Base-by-base conservation (phyloP, 2,797 vertebrate genomes). In the Chiroxiphia lanceolata region DNA sequence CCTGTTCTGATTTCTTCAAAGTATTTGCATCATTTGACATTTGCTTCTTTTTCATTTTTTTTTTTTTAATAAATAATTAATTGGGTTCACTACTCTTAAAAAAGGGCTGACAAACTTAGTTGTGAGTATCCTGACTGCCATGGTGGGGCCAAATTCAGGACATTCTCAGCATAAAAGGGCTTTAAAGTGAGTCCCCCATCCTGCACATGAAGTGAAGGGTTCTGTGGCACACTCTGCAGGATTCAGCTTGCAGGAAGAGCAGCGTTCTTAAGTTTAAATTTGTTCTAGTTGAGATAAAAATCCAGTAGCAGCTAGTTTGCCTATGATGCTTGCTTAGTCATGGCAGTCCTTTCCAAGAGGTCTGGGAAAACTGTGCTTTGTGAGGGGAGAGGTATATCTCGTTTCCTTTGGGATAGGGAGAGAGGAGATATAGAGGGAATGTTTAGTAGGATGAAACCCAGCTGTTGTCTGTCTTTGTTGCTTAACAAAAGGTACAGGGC, bases 271-370 rank as follows among this genome's bases (percentile, higher is more conserved):
- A 96, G 89, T 97, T 96, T 94, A 97, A 96, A 96, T 96, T 94
- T 97, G 92, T 96, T 97, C 87, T 91, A 72, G 92, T 89, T 72
- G 83, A 97, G 93, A 96, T 91, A 97, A 95, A 94, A 95, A 95
- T 93, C 92, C 94, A 15, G 60, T 85, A 86, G 74, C 90, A 96
- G 84, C 85, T 95, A 38, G 53, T 89, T 96, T 79, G 94, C 77
- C 95, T 38, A 34, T 71, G 61, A 77, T 88, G 67, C 95, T 94
- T 95, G 96, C 96, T 97, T 97, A 97, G 97, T 97, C 97, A 97
- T 75, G 40, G 77, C 90, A 94, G 77, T 67, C 48, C 87, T 85
- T 97, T 97, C 94, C 70, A 34, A 76, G 42, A 90, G 91, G 72
- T 93, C 67, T 82, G 89, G 79, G 91, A 89, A 94, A 96, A 77